These are phyloP conservation scores for Pterobdella sp. DNA, from an alignment of 2,888 invertebrate genomes.

Conservation along the genomic window DNA sequence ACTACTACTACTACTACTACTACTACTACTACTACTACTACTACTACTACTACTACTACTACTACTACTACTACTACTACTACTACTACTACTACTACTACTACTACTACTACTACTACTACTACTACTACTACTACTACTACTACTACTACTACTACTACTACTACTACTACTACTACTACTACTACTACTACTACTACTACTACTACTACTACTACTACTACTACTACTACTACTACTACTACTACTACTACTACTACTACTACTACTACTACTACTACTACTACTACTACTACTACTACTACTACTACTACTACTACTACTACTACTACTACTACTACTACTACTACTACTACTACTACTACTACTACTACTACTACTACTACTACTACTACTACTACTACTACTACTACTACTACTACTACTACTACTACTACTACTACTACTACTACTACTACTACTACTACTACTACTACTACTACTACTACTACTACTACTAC, in stretches of 20 bases:
- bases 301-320: slow-evolving; percentile 1
- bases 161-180: slow-evolving; percentile 22
- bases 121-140: slow-evolving; percentile 21
- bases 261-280: slow-evolving; percentile 1
- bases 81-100: slow-evolving; percentile 22
- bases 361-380: slow-evolving; percentile 1
- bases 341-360: slow-evolving; percentile 1
- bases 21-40: not conserved
- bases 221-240: slow-evolving; percentile 1
- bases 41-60: slow-evolving; percentile 1
- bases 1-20: not conserved
- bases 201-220: not conserved
- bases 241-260: not conserved
- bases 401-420: slow-evolving; percentile 1
- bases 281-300: not conserved
- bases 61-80: slow-evolving; percentile 16
- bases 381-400: slow-evolving; percentile 1
- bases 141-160: slow-evolving; percentile 22
- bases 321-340: slow-evolving; percentile 1
- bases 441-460: slow-evolving; percentile 1
- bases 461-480: slow-evolving; percentile 1
- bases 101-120: slow-evolving; percentile 22
- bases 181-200: slow-evolving; percentile 21
- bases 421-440: slow-evolving; percentile 1
- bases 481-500: slow-evolving; percentile 1